These are phyloP conservation scores for Leptosomus discolor DNA, from an alignment of 2,113 vertebrate genomes.

Conservation along the genomic window DNA sequence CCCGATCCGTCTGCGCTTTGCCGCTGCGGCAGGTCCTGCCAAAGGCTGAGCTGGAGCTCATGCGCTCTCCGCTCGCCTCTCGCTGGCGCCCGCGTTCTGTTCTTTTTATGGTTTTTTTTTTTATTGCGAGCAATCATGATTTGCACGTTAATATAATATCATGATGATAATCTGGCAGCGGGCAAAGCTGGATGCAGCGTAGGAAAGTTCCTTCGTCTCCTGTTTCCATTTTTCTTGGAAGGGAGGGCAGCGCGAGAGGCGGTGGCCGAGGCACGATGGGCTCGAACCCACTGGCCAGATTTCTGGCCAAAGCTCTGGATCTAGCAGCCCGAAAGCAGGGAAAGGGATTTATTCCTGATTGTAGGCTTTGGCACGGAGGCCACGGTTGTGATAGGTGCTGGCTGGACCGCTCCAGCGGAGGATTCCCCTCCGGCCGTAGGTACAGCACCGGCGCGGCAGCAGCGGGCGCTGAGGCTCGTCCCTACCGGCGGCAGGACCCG, in stretches of 20 bases:
- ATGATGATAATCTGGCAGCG: slow-evolving; percentile 37
- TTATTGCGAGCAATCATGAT: not conserved
- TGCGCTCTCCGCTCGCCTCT: not conserved
- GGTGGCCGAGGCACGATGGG: not conserved
- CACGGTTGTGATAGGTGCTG: not conserved
- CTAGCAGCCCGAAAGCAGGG: not conserved
- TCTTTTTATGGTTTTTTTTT: not conserved
- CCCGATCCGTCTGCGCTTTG: accelerated
- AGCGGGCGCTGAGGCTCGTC: not conserved
- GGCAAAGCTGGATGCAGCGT: slow-evolving; percentile 2
- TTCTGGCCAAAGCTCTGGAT: not conserved
- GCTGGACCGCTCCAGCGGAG: not conserved
- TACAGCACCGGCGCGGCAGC: not conserved
- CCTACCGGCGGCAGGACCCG: accelerated
- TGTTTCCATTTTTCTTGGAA: slow-evolving; percentile 67
- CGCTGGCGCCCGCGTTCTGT: not conserved
- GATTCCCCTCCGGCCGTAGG: not conserved
- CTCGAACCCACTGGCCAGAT: not conserved
- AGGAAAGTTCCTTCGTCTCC: slow-evolving; percentile 60
- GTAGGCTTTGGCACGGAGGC: not conserved
- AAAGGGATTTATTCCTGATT: not conserved
- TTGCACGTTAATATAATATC: slow-evolving; percentile 22
- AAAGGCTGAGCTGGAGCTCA: not conserved
- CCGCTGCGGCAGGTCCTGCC: not conserved
- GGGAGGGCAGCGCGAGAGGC: not conserved